Evolutionary conservation across 2,113 vertebrate genomes (phyloP).

Genomic region (Hemibates koningsi): DNA sequence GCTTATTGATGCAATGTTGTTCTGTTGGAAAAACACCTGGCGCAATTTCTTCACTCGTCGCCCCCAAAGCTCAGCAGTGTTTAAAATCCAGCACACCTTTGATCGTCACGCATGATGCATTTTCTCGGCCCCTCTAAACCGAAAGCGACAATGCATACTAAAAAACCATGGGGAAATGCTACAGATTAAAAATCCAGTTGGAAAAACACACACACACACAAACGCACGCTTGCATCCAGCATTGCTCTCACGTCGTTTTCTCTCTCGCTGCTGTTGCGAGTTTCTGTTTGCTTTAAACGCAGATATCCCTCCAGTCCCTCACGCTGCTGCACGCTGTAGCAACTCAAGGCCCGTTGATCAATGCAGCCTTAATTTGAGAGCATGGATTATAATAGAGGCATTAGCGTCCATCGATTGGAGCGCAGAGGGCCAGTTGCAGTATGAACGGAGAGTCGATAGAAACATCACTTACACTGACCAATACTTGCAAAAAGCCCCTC

Average conservation of each 20-base stretch:
- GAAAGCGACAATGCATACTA: conserved; percentile 4
- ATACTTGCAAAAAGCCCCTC: conserved; percentile 29
- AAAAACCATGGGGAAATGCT: conserved; percentile 31
- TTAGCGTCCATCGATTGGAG: conserved; percentile 63
- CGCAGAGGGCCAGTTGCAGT: conserved; percentile 21
- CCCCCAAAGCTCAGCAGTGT: conserved; percentile 35
- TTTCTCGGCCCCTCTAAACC: conserved; percentile 8
- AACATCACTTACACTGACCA: conserved; percentile 51
- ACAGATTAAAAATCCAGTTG: conserved; percentile 15
- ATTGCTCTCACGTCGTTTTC: not conserved
- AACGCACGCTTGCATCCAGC: not conserved
- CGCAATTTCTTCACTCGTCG: conserved; percentile 5
- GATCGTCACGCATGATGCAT: conserved; percentile 20
- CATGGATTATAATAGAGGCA: conserved; percentile 69
- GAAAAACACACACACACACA: not conserved
- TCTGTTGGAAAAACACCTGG: conserved; percentile 13
- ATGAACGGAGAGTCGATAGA: conserved; percentile 58
- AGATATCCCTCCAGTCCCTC: not conserved
- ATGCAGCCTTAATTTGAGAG: conserved; percentile 63
- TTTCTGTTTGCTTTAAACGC: not conserved
- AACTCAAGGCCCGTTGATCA: conserved; percentile 51
- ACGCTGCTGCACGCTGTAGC: conserved; percentile 4
- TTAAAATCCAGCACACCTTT: conserved; percentile 44
- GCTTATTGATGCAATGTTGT: conserved; percentile 16
- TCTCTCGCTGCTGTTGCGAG: not conserved